phyloP scores from a whole-genome alignment of 1,140 invertebrate species.

The Papilio helenus region DNA sequence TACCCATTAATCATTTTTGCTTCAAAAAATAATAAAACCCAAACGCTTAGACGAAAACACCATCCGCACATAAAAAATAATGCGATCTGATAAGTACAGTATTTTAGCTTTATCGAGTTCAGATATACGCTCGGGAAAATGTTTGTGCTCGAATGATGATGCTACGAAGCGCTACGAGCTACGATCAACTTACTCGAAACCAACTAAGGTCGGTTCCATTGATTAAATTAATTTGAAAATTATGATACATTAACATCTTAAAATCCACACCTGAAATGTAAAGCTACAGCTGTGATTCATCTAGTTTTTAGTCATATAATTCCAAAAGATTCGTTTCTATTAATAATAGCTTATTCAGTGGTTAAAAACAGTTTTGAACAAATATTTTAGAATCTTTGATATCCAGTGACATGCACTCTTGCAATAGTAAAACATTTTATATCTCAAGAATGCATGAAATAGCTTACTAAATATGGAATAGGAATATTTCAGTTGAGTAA shows the following conservation, averaged over 20 bases:
- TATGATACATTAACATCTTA: neutral
- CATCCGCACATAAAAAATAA: constrained; percentile 5
- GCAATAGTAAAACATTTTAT: neutral
- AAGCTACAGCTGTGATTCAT: no score
- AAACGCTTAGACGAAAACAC: neutral
- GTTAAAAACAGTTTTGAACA: no score
- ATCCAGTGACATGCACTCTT: neutral
- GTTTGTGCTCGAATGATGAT: neutral
- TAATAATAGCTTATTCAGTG: no score
- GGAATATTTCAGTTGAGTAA: neutral
- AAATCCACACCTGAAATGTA: no score
- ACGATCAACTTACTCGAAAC: neutral
- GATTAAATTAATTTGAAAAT: neutral
- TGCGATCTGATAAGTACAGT: constrained; percentile 6
- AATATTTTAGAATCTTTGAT: no score
- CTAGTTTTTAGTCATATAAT: no score
- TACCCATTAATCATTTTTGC: neutral
- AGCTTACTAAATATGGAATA: neutral
- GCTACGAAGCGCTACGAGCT: neutral
- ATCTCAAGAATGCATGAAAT: neutral
- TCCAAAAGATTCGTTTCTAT: no score
- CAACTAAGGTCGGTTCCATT: neutral
- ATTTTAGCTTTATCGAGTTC: constrained; percentile 4
- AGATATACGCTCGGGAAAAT: neutral
- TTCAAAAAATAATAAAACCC: neutral